Base-by-base conservation (phyloP, 2,113 vertebrate species). In the Aphyosemion australe region DNA sequence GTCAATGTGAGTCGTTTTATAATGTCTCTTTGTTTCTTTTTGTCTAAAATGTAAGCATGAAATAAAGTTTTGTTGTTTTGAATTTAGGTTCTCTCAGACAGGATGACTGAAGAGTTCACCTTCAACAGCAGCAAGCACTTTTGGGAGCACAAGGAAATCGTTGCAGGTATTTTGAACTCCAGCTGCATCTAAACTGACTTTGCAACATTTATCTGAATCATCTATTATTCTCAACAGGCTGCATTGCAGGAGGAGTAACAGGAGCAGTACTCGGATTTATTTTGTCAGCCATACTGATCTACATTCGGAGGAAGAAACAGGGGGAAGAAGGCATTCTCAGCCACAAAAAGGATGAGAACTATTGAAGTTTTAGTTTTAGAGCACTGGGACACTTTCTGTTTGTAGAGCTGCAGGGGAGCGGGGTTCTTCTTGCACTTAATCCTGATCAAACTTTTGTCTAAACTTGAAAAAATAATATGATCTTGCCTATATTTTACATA, bases 231-330 rank as follows among this genome's bases (percentile, higher is more conserved):
- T 72, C 31, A 21, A 7, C 84, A 97, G 96, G 87, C 50, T 83
- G 95, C 71, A 93, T 95, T 66, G 94, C 94, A 7, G 95, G 95
- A 70, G 94, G 93, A 82, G 61, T 94, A 0, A 88, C 90, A 34
- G 96, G 95, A 32, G 78, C 92, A 57, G 58, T 84, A 12, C 88
- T 95, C 0, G 95, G 94, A 0, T 88, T 88, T 37, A 77, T 85
- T 55, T 61, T 96, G 77, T 91, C 92, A 49, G 92, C 79, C 4
- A 79, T 95, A 67, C 90, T 96, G 80, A 91, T 97, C 61, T 95
- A 95, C 80, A 93, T 88, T 73, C 94, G 94, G 94, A 94, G 93
- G 84, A 94, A 92, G 78, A 95, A 94, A 82, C 93, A 93, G 0
- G 89, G 91, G 65, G 92, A 90, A 69, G 93, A 90, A 89, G 94